Evolutionary conservation across 2,113 vertebrate genomes (phyloP).

Genomic region (Chionis minor): DNA sequence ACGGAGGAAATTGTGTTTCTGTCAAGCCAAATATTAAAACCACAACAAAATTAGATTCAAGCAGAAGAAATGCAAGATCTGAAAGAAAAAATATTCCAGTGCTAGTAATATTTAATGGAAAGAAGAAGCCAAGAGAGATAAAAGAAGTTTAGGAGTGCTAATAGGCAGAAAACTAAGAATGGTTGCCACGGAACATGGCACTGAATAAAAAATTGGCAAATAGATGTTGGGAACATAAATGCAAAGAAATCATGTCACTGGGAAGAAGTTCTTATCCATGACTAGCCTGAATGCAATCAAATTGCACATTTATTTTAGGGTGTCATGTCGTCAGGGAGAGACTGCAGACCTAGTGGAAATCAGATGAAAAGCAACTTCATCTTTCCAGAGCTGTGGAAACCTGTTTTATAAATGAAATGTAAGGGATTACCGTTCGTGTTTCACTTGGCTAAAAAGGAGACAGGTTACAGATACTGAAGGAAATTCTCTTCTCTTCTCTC

Average conservation of each 20-base stretch:
- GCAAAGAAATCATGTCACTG: not conserved
- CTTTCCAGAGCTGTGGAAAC: slow-evolving; percentile 10
- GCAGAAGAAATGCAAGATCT: slow-evolving; percentile 50
- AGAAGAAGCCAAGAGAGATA: slow-evolving; percentile 32
- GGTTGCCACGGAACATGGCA: slow-evolving; percentile 17
- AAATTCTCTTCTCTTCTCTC: not conserved
- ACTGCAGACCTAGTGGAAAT: not conserved
- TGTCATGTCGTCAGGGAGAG: not conserved
- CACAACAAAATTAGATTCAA: slow-evolving; percentile 45
- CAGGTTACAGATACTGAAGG: not conserved
- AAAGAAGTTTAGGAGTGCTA: slow-evolving; percentile 42
- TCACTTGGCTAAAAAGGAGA: slow-evolving; percentile 18
- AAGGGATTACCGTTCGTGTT: slow-evolving; percentile 32
- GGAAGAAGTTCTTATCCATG: not conserved
- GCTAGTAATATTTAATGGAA: slow-evolving; percentile 53
- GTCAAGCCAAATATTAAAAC: slow-evolving; percentile 46
- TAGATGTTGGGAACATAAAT: slow-evolving; percentile 9
- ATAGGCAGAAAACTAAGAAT: slow-evolving; percentile 41
- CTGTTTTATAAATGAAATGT: not conserved
- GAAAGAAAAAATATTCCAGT: slow-evolving; percentile 36
- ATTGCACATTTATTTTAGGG: not conserved
- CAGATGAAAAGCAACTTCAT: slow-evolving; percentile 27
- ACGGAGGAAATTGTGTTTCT: slow-evolving; percentile 22
- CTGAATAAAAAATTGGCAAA: slow-evolving; percentile 28
- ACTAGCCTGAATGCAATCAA: slow-evolving; percentile 10